A percentile compares a stretch with the other conserved stretches of the same genome.
Conservation (phyloP, 2,113 vertebrate genomes). For the Dasypus novemcinctus region DNA sequence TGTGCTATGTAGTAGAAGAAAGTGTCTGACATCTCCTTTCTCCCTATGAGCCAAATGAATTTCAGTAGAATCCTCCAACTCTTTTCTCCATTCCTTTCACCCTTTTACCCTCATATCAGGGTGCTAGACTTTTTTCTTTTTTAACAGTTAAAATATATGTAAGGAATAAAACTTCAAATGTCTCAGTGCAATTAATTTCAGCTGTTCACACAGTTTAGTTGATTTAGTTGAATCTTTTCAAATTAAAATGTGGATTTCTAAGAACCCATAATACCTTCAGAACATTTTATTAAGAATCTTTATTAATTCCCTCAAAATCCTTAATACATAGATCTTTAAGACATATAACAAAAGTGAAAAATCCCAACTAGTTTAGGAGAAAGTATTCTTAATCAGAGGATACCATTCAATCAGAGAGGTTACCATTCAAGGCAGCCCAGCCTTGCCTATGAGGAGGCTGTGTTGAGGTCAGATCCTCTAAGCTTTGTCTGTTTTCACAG, state of each 20-base stretch:
- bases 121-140: not conserved
- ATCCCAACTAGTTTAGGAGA: not conserved
- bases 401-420: not conserved
- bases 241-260: conserved; percentile 19
- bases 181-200: not conserved
- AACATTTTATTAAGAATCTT: not conserved
- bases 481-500: not conserved
- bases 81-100: not conserved
- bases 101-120: not conserved
- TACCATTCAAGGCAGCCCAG: not conserved
- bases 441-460: not conserved
- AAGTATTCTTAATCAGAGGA: not conserved
- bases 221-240: not conserved
- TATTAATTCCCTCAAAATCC: not conserved
- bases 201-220: not conserved
- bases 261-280: not conserved
- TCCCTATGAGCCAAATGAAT: not conserved
- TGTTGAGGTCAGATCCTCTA: not conserved
- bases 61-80: not conserved
- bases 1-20: not conserved
- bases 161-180: not conserved
- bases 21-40: not conserved
- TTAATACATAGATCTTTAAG: not conserved
- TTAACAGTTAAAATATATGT: not conserved
- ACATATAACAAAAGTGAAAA: not conserved